These are phyloP conservation scores for Misgurnus mizolepis DNA, from an alignment of 2,113 vertebrate genomes.

Conservation along the genomic window DNA sequence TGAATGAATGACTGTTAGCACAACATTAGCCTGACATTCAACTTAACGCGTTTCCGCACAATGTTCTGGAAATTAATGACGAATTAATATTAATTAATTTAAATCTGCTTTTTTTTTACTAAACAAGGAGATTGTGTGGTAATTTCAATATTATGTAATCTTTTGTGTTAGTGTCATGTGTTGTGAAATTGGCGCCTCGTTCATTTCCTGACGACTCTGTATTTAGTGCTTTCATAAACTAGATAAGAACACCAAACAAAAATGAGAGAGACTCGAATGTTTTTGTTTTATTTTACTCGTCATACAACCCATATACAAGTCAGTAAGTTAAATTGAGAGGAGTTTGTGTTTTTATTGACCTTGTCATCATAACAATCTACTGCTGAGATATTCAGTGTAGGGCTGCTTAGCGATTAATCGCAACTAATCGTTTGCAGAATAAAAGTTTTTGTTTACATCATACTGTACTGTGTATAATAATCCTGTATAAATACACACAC, in stretches of 20 bases:
- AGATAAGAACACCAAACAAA: background rate
- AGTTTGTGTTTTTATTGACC: too few relatives aligned
- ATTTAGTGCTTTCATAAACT: background rate
- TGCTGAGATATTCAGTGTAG: too few relatives aligned
- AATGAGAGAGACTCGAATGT: too few relatives aligned
- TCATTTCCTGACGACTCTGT: background rate
- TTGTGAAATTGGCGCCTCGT: background rate
- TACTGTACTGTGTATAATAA: too few relatives aligned
- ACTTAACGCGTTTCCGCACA: background rate
- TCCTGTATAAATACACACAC: too few relatives aligned
- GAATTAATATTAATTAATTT: background rate
- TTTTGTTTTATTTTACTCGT: too few relatives aligned
- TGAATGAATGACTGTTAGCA: conserved; percentile 15
- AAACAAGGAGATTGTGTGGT: background rate
- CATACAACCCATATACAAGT: too few relatives aligned
- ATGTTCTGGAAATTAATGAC: background rate
- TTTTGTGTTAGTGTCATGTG: background rate
- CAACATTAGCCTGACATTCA: background rate
- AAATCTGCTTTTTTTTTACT: background rate
- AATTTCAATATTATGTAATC: background rate
- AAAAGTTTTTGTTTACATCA: too few relatives aligned
- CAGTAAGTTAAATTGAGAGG: too few relatives aligned
- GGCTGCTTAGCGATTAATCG: too few relatives aligned
- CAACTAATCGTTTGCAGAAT: too few relatives aligned
- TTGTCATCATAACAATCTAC: too few relatives aligned